Percentiles rank a stretch among this genome's conserved stretches.
phyloP scores from a whole-genome alignment of 1,140 invertebrate genomes.

The Lasioglossum baleicum region DNA sequence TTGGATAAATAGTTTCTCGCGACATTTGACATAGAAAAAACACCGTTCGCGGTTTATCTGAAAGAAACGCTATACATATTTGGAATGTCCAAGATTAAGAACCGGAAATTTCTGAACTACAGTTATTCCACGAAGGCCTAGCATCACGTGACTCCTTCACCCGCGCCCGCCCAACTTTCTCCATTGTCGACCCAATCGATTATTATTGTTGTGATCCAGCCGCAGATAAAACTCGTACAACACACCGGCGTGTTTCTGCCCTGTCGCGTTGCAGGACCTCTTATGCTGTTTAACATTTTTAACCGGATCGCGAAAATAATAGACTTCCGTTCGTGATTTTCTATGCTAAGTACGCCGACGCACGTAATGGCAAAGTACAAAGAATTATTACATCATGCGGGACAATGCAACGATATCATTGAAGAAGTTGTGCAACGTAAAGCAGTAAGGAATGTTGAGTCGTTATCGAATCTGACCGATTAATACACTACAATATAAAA shows the following conservation, averaged over 20 bases:
- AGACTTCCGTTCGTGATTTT: conserved; percentile 31
- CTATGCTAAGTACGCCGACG: neutral
- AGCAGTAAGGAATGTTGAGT: neutral
- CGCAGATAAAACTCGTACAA: conserved; percentile 53
- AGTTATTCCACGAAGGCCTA: conserved; percentile 14
- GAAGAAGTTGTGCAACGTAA: neutral
- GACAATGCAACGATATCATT: neutral
- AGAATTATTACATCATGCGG: conserved; percentile 3
- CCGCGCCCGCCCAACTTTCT: conserved; percentile 55
- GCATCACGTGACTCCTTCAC: conserved; percentile 49
- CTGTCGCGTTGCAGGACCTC: conserved; percentile 8
- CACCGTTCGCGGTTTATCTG: neutral
- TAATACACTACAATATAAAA: neutral
- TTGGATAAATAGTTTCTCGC: neutral
- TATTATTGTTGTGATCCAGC: conserved; percentile 58
- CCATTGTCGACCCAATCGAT: conserved; percentile 63
- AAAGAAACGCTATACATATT: conserved; percentile 4
- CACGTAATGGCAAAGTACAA: no score
- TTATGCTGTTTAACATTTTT: conserved; percentile 33
- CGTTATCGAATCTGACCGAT: neutral
- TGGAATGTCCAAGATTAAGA: conserved; percentile 16
- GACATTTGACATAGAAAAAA: conserved; percentile 17
- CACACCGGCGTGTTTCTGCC: conserved; percentile 22
- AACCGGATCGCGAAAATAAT: conserved; percentile 26
- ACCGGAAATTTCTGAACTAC: conserved; percentile 25